Evolutionary conservation across 2,797 vertebrate species (phyloP).

Genomic region (Heteromormyrus szaboi): DNA sequence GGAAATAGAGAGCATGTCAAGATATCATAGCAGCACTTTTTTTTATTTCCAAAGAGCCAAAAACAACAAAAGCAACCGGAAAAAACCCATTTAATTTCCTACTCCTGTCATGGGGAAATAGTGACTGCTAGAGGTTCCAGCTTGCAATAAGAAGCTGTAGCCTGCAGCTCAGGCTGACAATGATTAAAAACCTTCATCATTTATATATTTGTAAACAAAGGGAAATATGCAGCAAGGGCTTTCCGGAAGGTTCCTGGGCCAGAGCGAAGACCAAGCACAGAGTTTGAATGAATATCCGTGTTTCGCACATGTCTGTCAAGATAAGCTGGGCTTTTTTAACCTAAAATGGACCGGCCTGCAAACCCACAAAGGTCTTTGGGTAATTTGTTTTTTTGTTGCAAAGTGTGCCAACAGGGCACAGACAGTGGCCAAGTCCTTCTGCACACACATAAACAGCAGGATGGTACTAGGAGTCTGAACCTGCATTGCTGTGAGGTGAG

Average conservation of each 20-base stretch:
- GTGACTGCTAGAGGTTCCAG: neutral
- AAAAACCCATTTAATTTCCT: neutral
- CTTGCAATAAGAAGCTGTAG: neutral
- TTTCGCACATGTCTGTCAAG: neutral
- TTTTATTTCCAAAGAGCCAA: neutral
- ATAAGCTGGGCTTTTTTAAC: neutral
- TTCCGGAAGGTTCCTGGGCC: neutral
- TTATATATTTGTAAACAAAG: slow-evolving; percentile 3
- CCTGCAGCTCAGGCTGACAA: neutral
- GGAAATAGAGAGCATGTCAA: neutral
- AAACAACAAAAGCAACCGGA: neutral
- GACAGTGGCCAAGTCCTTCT: neutral
- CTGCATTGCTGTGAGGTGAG: neutral
- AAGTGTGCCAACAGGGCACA: neutral
- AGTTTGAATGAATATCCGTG: neutral
- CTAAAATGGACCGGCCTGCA: neutral
- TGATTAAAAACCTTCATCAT: slow-evolving; percentile 7
- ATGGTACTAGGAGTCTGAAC: neutral
- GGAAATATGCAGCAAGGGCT: neutral
- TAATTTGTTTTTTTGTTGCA: neutral
- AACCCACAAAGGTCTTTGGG: neutral
- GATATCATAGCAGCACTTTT: neutral
- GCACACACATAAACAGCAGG: neutral
- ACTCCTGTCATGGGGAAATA: neutral
- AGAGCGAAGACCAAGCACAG: neutral